Evolutionary conservation across 2,888 invertebrate genomes (phyloP).

Genomic region (Aromia moschata): DNA sequence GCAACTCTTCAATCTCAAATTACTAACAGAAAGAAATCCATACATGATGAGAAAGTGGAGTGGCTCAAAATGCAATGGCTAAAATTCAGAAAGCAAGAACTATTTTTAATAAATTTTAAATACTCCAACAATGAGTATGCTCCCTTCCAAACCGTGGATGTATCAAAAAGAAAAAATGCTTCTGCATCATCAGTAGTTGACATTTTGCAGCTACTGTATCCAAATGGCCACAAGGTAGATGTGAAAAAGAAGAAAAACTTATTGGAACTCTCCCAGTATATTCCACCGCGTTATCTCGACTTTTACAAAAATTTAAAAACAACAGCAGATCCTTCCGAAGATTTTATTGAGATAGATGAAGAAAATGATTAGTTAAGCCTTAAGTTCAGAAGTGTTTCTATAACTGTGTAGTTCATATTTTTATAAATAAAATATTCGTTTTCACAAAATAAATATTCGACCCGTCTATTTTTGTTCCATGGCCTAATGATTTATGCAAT

Average conservation of each 20-base stretch:
- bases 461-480: too few species aligned
- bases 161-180: conserved; percentile 8
- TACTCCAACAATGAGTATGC: conserved; percentile 17
- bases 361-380: too few species aligned
- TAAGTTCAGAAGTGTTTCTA: too few species aligned
- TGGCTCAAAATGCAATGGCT: conserved; percentile 28
- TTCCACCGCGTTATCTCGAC: background rate
- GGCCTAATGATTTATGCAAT: too few species aligned
- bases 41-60: conserved; percentile 19
- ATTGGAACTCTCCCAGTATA: background rate
- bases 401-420: too few species aligned
- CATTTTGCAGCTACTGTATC: conserved; percentile 15
- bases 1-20: conserved; percentile 16
- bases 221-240: background rate
- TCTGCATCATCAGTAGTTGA: conserved; percentile 4
- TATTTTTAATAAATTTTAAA: conserved; percentile 18
- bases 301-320: background rate
- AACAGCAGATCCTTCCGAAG: conserved; percentile 2
- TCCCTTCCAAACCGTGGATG: conserved; percentile 9
- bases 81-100: conserved; percentile 23
- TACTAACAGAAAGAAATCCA: conserved; percentile 23
- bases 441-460: too few species aligned
- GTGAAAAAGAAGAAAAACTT: conserved; percentile 7
- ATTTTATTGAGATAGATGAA: conserved; percentile 10
- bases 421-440: too few species aligned